These are phyloP conservation scores for Corynorhinus townsendii DNA, from an alignment of 2,113 vertebrate genomes.

Conservation along the genomic window DNA sequence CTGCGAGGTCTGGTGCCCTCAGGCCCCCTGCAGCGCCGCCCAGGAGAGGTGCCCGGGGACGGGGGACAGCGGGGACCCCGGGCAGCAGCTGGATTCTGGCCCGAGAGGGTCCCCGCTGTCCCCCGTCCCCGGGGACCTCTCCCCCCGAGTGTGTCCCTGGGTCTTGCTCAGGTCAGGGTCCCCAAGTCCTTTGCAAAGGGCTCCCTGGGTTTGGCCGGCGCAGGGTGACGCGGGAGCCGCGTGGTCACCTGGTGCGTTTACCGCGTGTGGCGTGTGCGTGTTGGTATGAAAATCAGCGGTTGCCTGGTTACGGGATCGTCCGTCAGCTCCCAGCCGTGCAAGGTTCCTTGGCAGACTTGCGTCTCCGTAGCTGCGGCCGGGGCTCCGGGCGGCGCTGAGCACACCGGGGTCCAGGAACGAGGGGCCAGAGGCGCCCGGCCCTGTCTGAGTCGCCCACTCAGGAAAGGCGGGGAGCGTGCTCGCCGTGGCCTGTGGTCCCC, in stretches of 20 bases:
- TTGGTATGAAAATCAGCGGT: slow-evolving; percentile 34
- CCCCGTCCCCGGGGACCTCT: fast-evolving
- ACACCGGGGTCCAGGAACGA: fast-evolving
- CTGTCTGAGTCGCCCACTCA: too few species aligned
- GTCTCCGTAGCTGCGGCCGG: fast-evolving
- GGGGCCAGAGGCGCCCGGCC: neutral
- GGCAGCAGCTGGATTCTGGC: fast-evolving
- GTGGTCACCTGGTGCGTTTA: neutral
- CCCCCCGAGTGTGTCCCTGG: neutral
- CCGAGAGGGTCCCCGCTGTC: fast-evolving
- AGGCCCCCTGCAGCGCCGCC: fast-evolving
- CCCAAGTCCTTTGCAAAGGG: neutral
- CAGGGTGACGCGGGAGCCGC: neutral
- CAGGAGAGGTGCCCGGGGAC: too few species aligned
- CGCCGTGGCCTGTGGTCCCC: neutral
- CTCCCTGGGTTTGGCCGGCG: neutral
- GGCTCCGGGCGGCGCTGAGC: fast-evolving
- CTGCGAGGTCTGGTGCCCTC: fast-evolving
- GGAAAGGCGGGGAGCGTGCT: fast-evolving
- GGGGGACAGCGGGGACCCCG: too few species aligned
- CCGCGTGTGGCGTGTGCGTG: neutral
- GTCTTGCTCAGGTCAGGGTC: neutral
- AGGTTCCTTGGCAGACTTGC: neutral
- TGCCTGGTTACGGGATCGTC: slow-evolving; percentile 55
- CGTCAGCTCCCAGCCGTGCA: neutral